Conservation (phyloP, 2,888 invertebrate genomes). For the Geophilus truncorum region DNA sequence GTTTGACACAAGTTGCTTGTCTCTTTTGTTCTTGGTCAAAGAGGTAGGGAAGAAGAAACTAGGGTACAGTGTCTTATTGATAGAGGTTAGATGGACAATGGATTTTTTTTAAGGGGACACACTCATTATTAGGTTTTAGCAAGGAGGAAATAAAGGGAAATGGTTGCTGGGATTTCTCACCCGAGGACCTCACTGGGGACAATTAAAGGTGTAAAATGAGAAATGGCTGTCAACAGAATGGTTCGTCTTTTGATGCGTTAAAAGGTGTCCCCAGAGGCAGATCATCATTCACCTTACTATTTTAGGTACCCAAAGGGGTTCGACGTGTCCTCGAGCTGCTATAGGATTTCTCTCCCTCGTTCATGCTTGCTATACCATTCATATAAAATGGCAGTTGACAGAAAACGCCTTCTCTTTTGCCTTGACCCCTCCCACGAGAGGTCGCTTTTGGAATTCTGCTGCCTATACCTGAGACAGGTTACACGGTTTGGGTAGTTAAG, state of each 20-base stretch:
- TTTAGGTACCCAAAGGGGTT: not conserved
- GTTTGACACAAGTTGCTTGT: not conserved
- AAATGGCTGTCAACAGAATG: not conserved
- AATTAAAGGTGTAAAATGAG: not conserved
- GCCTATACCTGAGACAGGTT: slow-evolving; percentile 4
- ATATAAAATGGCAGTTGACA: slow-evolving; percentile 10
- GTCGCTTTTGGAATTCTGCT: not conserved
- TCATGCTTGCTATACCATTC: not conserved
- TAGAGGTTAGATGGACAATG: not conserved
- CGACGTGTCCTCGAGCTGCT: not conserved
- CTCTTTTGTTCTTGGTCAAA: not conserved
- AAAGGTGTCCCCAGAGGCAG: not conserved
- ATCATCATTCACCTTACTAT: not conserved
- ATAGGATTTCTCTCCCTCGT: not conserved
- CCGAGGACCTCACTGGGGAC: not conserved
- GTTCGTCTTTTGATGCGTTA: not conserved
- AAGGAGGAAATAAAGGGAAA: not conserved
- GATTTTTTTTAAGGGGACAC: not conserved
- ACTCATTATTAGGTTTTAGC: not conserved
- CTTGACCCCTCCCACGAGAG: slow-evolving; percentile 5
- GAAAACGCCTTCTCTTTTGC: not conserved
- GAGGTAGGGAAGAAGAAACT: not conserved
- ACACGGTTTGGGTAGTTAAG: not conserved
- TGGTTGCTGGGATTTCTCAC: not conserved
- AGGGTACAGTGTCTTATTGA: not conserved